These are phyloP conservation scores for Drosophila flavopinicola DNA, from an alignment of 2,888 invertebrate species.

Conservation along the genomic window DNA sequence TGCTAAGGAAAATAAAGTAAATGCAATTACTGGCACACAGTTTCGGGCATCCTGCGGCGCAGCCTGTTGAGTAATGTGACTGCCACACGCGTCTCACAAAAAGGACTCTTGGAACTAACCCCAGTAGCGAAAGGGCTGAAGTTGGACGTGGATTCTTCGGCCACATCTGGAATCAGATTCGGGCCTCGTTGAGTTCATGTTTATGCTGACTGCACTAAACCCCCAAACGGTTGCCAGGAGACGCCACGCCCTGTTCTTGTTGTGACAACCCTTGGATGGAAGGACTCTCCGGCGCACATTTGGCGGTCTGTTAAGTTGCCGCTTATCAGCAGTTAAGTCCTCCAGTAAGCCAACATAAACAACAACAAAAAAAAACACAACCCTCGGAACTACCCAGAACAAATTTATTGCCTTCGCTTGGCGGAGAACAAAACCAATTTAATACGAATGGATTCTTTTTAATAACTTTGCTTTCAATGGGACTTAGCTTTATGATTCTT, in stretches of 20 bases:
- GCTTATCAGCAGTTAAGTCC: slow-evolving; percentile 74
- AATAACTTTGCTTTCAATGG: slow-evolving; percentile 35
- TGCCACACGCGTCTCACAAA: slow-evolving; percentile 57
- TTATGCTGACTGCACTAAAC: slow-evolving; percentile 34
- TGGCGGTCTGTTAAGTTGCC: slow-evolving; percentile 66
- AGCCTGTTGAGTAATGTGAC: slow-evolving; percentile 65
- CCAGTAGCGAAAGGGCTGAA: slow-evolving; percentile 47
- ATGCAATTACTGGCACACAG: slow-evolving; percentile 58
- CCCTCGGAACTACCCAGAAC: slow-evolving; percentile 43
- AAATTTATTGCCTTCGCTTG: slow-evolving; percentile 58
- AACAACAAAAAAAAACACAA: slow-evolving; percentile 74
- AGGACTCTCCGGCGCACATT: slow-evolving; percentile 22
- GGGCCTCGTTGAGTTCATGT: slow-evolving; percentile 46
- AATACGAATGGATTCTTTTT: slow-evolving; percentile 23
- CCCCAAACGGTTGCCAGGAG: slow-evolving; percentile 32
- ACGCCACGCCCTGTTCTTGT: slow-evolving; percentile 45
- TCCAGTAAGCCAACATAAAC: slow-evolving; percentile 72
- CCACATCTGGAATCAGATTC: slow-evolving; percentile 39
- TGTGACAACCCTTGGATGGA: slow-evolving; percentile 47
- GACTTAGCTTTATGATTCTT: slow-evolving; percentile 25
- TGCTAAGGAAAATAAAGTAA: slow-evolving; percentile 41
- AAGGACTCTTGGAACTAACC: slow-evolving; percentile 42
- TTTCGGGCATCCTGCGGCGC: slow-evolving; percentile 53
- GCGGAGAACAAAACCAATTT: slow-evolving; percentile 28
- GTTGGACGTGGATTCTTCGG: slow-evolving; percentile 11